Evolutionary conservation across 2,113 vertebrate genomes (phyloP), one percentile per base, ranked within the genome.

Genomic region (Acrocephalus arundinaceus): DNA sequence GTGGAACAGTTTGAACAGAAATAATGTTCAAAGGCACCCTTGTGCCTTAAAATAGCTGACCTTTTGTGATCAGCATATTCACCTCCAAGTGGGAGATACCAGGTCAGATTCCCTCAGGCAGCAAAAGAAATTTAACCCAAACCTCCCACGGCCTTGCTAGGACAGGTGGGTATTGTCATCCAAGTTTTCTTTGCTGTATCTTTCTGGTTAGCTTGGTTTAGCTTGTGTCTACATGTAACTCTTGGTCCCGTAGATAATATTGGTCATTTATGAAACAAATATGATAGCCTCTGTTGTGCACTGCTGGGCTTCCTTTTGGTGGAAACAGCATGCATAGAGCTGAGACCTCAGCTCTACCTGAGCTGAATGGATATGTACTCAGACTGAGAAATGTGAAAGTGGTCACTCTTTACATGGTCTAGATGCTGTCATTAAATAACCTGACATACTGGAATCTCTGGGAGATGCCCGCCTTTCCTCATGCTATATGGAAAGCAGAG

Each of bases 1-100:
- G 79, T 92, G 63, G 86, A 94, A 57, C 65, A 76, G 35, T 84
- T 88, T 71, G 51, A 92, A 84, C 63, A 92, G 68, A 90, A 95
- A 90, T 89, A 94, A 92, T 77, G n/a, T 39, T 39, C 37, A 39
- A 39, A 39, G 37, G 37, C 92, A 90, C 55, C 63, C 57, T 88
- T 86, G 63, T 80, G 75, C 55, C 63, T 92, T 93, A 92, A 94
- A 94, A 92, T 94, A 97, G 39, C 43, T 0, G 7, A 88, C 72
- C 63, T 93, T 87, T 92, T 33, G n/a, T 92, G 55, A 94, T 84
- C 67, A 77, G 63, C 49, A 25, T 88, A 54, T 88, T 93, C 72
- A 89, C 67, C 59, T 92, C 11, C 4, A 78, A 49, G 37, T 79
- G 62, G 30, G 62, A 93, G 16, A 81, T 71, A 52, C 63, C 51